Evolutionary conservation across 1,140 invertebrate genomes (phyloP), one percentile per base, ranked within the genome.

Genomic region (Drosophila repletoides): DNA sequence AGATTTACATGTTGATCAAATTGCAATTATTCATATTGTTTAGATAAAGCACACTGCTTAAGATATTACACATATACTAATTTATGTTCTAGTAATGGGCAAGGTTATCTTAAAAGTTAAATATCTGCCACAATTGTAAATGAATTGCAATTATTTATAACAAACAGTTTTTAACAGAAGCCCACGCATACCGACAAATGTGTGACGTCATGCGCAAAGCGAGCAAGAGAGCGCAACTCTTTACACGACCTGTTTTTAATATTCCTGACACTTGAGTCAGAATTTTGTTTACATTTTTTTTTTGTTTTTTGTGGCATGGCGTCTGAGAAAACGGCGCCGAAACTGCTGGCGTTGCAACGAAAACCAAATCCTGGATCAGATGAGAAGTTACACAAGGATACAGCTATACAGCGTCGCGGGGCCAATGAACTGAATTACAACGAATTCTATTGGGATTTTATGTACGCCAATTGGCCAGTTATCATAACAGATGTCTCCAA

Each of bases 401-500:
- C 5, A 1, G 31, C 3, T n/a, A 83, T 88, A 0, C 12, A 41
- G 5, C 69, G 71, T 0, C 46, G 52, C 3, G n/a, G 53, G 10
- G 51, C 61, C 17, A 26, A 28, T 0, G 70, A 86, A 3, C 43
- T 89, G 4, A 59, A 36, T 17, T 90, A 90, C 60, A 81, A 72
- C 55, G 80, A 91, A 89, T 95, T 93, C 92, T 95, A 92, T 77
- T 88, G 83, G 80, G 91, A 90, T 76, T 92, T 91, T 89, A 91
- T 96, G 88, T 56, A 92, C 36, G 74, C 75, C 59, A 96, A 96
- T 89, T 84, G 91, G 61, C 94, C 95, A 0, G 94, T 94, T 52
- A 83, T 95, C 15, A 92, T 96, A 48, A 91, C 91, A 64, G 92
- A 92, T 80, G 90, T 94, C n/a, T 92, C 93, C 5, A 86, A 88